phyloP scores from a whole-genome alignment of 2,888 invertebrate genomes.

The Osmoderma eremita region DNA sequence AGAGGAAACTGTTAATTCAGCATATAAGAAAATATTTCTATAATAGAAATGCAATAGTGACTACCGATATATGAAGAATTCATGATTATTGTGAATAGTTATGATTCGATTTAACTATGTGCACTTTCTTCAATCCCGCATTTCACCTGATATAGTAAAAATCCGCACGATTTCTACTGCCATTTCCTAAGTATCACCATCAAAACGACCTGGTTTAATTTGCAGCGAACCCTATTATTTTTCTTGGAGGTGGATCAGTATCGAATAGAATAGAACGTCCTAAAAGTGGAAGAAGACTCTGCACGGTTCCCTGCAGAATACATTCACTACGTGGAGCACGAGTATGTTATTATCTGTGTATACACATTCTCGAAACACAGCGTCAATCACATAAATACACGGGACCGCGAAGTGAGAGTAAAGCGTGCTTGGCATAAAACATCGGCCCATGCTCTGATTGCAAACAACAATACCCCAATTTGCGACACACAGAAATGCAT shows the following conservation, averaged over 20 bases:
- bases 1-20: background rate
- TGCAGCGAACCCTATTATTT: slow-evolving; percentile 51
- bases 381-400: slow-evolving; percentile 44
- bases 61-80: background rate
- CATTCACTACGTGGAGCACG: background rate
- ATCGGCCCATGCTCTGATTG: slow-evolving; percentile 55
- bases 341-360: background rate
- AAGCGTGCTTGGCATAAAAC: slow-evolving; percentile 34
- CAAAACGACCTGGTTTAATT: slow-evolving; percentile 56
- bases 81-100: no score
- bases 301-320: slow-evolving; percentile 9
- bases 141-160: slow-evolving; percentile 48
- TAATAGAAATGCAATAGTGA: background rate
- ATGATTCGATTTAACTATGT: background rate
- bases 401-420: slow-evolving; percentile 50
- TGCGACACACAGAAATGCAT: slow-evolving; percentile 46
- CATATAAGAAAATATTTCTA: background rate
- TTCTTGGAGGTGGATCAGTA: slow-evolving; percentile 22
- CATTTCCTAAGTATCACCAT: slow-evolving; percentile 50
- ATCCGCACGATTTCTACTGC: slow-evolving; percentile 48
- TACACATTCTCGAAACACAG: slow-evolving; percentile 45
- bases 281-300: slow-evolving; percentile 15
- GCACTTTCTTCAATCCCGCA: slow-evolving; percentile 47
- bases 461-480: slow-evolving; percentile 53
- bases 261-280: slow-evolving; percentile 17